Conservation (phyloP, 2,797 vertebrate genomes). For the Streptopelia turtur region DNA sequence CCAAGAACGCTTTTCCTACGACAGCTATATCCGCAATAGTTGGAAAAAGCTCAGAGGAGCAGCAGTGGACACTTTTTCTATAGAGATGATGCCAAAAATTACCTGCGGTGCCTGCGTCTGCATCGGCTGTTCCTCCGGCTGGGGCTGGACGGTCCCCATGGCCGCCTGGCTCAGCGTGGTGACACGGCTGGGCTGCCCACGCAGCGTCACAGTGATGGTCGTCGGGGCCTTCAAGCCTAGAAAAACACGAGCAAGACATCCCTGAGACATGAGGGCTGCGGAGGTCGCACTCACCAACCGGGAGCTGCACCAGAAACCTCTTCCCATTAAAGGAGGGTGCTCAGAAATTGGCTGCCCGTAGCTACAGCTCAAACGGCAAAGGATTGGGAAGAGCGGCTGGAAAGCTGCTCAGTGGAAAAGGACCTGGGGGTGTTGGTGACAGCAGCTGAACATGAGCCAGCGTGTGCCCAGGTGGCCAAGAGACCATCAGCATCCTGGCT, state of each 20-base stretch:
- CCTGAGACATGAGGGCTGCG: neutral
- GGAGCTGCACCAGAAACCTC: neutral
- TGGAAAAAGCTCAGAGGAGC: neutral
- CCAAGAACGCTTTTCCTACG: neutral
- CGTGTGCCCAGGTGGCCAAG: too few relatives aligned
- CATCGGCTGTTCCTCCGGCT: slow-evolving; percentile 61
- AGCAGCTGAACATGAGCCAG: too few relatives aligned
- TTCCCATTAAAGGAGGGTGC: neutral
- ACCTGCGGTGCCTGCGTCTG: slow-evolving; percentile 71
- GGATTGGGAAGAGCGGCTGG: too few relatives aligned
- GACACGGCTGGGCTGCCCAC: slow-evolving; percentile 85
- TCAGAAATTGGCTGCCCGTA: neutral
- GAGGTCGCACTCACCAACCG: rapidly evolving
- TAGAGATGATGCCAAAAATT: neutral
- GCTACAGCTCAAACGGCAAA: neutral
- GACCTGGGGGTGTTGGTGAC: too few relatives aligned
- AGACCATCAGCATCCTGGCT: too few relatives aligned
- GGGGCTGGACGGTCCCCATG: slow-evolving; percentile 70
- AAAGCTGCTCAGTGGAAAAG: too few relatives aligned
- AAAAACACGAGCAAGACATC: rapidly evolving
- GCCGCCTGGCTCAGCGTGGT: slow-evolving; percentile 82
- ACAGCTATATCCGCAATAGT: rapidly evolving
- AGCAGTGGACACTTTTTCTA: rapidly evolving
- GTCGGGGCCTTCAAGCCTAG: slow-evolving; percentile 91
- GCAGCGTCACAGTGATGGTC: slow-evolving; percentile 91